phyloP scores from a whole-genome alignment of 2,888 invertebrate genomes.

The Trissolcus brochymenae region DNA sequence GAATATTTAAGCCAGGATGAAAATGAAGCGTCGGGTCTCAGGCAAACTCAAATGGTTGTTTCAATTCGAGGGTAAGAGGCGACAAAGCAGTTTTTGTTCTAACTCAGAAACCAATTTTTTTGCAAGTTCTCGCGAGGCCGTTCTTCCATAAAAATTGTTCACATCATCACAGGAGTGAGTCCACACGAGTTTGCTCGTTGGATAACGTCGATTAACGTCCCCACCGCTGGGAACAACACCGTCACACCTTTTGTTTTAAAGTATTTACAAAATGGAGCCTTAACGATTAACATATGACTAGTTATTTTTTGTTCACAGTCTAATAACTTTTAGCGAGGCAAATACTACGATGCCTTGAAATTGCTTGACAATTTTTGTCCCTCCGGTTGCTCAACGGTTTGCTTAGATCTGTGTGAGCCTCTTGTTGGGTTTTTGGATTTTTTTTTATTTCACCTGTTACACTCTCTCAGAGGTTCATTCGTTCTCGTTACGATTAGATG shows the following conservation, averaged over 20 bases:
- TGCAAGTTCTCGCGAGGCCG: constrained; percentile 35
- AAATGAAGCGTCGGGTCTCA: constrained; percentile 19
- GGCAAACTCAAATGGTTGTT: constrained; percentile 23
- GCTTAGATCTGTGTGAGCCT: constrained; percentile 1
- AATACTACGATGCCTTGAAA: constrained; percentile 35
- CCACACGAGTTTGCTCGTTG: constrained; percentile 32
- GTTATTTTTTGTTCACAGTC: constrained; percentile 50
- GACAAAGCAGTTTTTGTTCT: constrained; percentile 26
- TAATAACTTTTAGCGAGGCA: constrained; percentile 49
- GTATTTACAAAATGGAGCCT: constrained; percentile 54
- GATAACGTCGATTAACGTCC: constrained; percentile 18
- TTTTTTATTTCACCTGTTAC: not conserved
- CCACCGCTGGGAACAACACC: constrained; percentile 19
- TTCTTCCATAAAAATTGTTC: constrained; percentile 48
- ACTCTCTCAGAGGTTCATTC: constrained; percentile 4
- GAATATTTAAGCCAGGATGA: constrained; percentile 12
- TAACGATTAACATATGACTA: constrained; percentile 46
- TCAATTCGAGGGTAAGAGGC: constrained; percentile 5
- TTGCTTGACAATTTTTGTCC: constrained; percentile 21
- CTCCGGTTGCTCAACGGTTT: not conserved
- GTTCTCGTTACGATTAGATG: not conserved
- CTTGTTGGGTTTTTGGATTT: constrained; percentile 18
- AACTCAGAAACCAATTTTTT: constrained; percentile 46
- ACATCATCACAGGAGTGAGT: constrained; percentile 24
- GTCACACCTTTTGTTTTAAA: constrained; percentile 25